These are phyloP conservation scores for Stichopus chloronotus DNA, from an alignment of 35 echinoderm and acorn worm genomes.

Conservation along the genomic window DNA sequence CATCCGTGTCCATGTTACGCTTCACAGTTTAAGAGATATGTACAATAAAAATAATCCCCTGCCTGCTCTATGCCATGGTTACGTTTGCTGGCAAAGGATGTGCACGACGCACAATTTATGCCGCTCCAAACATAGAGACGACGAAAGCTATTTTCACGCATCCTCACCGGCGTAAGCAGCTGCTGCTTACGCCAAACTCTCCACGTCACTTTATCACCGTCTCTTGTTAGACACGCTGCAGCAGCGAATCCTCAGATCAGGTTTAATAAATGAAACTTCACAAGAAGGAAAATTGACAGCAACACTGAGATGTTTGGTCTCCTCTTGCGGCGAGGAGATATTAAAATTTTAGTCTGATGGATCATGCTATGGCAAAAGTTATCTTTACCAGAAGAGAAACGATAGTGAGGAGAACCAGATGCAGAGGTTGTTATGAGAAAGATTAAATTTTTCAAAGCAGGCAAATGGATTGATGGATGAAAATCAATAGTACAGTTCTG, in stretches of 20 bases:
- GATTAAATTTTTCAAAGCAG: neutral
- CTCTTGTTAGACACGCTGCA: neutral
- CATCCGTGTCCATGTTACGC: neutral
- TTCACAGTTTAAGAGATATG: neutral
- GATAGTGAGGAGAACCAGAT: neutral
- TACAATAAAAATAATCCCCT: neutral
- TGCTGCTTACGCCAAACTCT: conserved; percentile 2
- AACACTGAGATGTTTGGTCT: neutral
- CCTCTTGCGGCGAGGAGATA: neutral
- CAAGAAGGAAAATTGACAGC: neutral
- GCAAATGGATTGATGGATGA: neutral
- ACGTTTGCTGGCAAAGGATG: neutral
- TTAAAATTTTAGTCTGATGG: neutral
- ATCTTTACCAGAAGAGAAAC: neutral
- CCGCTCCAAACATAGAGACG: neutral
- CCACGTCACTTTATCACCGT: conserved; percentile 1
- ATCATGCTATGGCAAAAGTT: neutral
- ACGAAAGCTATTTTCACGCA: conserved; percentile 2
- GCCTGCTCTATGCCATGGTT: neutral
- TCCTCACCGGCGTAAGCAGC: neutral
- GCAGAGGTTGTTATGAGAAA: neutral
- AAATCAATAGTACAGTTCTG: too few relatives aligned
- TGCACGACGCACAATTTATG: neutral
- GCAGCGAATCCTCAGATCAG: neutral
- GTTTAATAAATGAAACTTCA: conserved; percentile 1